Conservation (phyloP, 2,888 invertebrate species). For the Plagodis pulveraria region DNA sequence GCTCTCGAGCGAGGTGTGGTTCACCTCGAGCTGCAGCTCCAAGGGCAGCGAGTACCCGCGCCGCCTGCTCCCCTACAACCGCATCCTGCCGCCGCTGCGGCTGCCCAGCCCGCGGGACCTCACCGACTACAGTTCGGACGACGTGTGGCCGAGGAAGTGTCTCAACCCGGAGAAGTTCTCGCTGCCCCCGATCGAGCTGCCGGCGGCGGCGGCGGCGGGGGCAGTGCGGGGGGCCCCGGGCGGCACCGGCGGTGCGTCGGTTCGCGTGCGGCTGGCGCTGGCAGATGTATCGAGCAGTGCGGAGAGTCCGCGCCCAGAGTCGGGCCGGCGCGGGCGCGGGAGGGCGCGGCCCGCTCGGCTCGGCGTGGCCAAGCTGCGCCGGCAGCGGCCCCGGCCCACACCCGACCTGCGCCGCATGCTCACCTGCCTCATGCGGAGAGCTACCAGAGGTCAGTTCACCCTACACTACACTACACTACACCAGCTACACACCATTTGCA, state of each 20-base stretch:
- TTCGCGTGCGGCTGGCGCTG: slow-evolving; percentile 21
- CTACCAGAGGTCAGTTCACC: slow-evolving; percentile 55
- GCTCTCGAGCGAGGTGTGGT: slow-evolving; percentile 63
- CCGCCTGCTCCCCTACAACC: slow-evolving; percentile 55
- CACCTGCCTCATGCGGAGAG: slow-evolving; percentile 61
- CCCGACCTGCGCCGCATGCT: slow-evolving; percentile 65
- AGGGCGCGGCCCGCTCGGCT: slow-evolving; percentile 37
- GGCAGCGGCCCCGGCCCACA: slow-evolving; percentile 33
- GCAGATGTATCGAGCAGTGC: slow-evolving; percentile 13
- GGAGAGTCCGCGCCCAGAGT: slow-evolving; percentile 35
- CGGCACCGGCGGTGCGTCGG: slow-evolving; percentile 12
- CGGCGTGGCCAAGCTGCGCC: slow-evolving; percentile 50
- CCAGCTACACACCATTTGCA: background rate
- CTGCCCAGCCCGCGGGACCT: slow-evolving; percentile 56
- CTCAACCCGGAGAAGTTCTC: slow-evolving; percentile 57
- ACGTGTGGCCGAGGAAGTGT: slow-evolving; percentile 59
- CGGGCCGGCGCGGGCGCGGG: slow-evolving; percentile 47
- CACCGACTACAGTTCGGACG: slow-evolving; percentile 49
- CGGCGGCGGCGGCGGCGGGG: slow-evolving; percentile 52
- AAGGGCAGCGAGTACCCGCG: slow-evolving; percentile 48
- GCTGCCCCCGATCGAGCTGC: slow-evolving; percentile 55
- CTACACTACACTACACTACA: background rate
- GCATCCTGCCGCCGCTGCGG: slow-evolving; percentile 66
- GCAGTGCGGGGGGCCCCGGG: slow-evolving; percentile 23
- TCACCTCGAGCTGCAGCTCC: slow-evolving; percentile 55